Evolutionary conservation across 1,140 invertebrate genomes (phyloP).

Genomic region (Drosophila guanche): DNA sequence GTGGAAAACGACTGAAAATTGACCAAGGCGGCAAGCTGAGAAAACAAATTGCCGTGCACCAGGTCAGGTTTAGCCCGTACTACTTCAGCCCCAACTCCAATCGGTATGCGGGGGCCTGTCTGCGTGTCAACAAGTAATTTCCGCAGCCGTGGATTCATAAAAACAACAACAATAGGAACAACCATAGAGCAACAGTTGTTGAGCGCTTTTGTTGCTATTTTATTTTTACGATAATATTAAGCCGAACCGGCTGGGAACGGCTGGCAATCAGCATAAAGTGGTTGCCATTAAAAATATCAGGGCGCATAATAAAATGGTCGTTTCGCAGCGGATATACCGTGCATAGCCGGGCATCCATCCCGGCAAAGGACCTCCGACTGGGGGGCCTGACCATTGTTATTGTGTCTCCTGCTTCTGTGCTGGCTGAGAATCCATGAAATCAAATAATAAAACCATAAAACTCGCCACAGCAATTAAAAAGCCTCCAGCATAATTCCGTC

Average conservation of each 20-base stretch:
- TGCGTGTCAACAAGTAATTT: slow-evolving; percentile 81
- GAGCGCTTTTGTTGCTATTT: slow-evolving; percentile 54
- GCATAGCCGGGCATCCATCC: slow-evolving; percentile 21
- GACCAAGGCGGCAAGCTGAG: slow-evolving; percentile 56
- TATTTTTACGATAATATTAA: slow-evolving; percentile 79
- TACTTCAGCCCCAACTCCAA: neutral
- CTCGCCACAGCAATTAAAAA: slow-evolving; percentile 73
- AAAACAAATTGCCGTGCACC: slow-evolving; percentile 72
- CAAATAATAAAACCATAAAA: slow-evolving; percentile 80
- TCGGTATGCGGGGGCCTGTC: slow-evolving; percentile 14
- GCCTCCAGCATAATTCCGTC: slow-evolving; percentile 48
- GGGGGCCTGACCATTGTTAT: slow-evolving; percentile 13
- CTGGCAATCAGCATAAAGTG: slow-evolving; percentile 79
- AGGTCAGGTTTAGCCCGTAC: slow-evolving; percentile 65
- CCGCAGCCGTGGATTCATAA: slow-evolving; percentile 57
- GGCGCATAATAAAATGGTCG: slow-evolving; percentile 72
- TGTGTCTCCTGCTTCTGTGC: slow-evolving; percentile 1
- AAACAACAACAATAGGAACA: slow-evolving; percentile 48
- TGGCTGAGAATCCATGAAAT: slow-evolving; percentile 46
- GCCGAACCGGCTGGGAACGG: slow-evolving; percentile 42
- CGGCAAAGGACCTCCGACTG: neutral
- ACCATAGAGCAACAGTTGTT: slow-evolving; percentile 63
- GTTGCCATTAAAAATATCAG: slow-evolving; percentile 79
- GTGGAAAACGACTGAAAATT: slow-evolving; percentile 29
- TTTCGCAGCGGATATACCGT: slow-evolving; percentile 61